Evolutionary conservation across 2,113 vertebrate genomes (phyloP).

Genomic region (Motacilla tschutschensis): DNA sequence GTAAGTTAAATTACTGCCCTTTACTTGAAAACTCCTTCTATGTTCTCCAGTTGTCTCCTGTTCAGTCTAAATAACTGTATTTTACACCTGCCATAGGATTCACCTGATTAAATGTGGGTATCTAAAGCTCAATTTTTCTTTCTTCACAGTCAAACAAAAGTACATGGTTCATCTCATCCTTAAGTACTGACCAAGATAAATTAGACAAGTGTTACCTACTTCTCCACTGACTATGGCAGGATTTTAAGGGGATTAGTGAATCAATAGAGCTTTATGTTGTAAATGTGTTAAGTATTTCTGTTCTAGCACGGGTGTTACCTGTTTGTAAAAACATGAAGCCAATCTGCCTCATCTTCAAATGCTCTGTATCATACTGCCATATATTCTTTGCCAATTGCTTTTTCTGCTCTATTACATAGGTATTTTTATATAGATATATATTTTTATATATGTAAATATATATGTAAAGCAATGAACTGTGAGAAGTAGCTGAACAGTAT

Average conservation of each 20-base stretch:
- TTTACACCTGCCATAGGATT: background rate
- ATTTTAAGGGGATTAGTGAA: background rate
- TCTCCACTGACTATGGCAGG: background rate
- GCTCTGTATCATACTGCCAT: background rate
- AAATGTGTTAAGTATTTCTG: background rate
- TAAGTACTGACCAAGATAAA: background rate
- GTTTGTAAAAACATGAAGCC: background rate
- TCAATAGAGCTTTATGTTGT: background rate
- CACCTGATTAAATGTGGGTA: background rate
- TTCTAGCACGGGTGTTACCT: background rate
- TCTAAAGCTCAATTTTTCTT: background rate
- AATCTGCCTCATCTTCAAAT: background rate
- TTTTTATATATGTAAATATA: background rate
- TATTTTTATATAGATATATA: background rate
- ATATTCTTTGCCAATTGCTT: background rate
- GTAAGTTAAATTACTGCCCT: background rate
- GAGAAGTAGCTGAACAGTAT: background rate
- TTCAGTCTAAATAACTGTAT: background rate
- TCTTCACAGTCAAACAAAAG: background rate
- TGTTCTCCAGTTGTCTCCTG: background rate
- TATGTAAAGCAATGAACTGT: background rate
- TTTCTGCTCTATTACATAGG: background rate
- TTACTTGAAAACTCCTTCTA: background rate
- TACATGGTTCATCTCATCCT: background rate
- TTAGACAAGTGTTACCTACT: background rate